Percentiles rank a stretch among this genome's conserved stretches.
Conservation (phyloP, 2,797 vertebrate species). For the Platyrinchus mystaceus region DNA sequence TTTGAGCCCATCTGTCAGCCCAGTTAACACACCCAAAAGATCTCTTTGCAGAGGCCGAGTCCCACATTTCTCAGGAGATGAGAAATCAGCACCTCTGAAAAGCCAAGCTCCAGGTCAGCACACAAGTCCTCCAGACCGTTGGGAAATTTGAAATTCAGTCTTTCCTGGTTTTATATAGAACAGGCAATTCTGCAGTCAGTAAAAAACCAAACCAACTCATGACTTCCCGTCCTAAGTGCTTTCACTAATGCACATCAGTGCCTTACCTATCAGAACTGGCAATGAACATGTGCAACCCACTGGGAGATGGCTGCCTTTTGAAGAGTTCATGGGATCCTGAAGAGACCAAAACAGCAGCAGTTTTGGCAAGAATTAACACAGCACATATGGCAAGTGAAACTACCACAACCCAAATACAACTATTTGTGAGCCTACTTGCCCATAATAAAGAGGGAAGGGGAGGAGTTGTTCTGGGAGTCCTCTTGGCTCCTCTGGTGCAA, state of each 20-base stretch:
- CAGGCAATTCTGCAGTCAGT: background rate
- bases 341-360: background rate
- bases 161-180: background rate
- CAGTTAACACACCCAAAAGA: background rate
- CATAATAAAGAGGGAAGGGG: background rate
- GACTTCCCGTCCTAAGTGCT: background rate
- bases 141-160: background rate
- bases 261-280: background rate
- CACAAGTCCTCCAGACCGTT: background rate
- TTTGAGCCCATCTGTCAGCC: background rate
- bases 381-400: background rate
- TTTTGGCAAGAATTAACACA: background rate
- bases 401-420: background rate
- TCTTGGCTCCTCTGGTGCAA: background rate
- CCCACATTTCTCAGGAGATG: background rate
- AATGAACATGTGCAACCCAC: fast-evolving
- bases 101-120: background rate
- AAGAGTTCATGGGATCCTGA: background rate
- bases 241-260: background rate
- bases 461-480: background rate
- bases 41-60: background rate
- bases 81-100: background rate
- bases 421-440: background rate
- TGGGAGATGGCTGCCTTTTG: background rate
- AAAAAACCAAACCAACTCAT: background rate